Evolutionary conservation across 2,113 vertebrate species (phyloP), one percentile per base, ranked within the genome.

Genomic region (Conger conger): DNA sequence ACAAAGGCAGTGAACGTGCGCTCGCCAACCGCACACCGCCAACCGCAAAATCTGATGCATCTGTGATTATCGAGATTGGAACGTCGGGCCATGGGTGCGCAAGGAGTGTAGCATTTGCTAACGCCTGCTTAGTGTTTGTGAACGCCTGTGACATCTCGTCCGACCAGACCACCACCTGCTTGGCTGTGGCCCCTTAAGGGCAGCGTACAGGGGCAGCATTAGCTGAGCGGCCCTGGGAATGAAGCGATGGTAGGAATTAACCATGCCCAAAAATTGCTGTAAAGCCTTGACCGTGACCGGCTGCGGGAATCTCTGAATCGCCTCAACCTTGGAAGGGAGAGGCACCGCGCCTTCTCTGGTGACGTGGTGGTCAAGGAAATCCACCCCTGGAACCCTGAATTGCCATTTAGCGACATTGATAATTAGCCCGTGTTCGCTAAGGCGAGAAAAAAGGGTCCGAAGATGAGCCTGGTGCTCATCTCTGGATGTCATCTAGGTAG

Each of bases 231-330:
- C n/a, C n/a, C n/a, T n/a, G n/a, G n/a, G n/a, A n/a, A n/a, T n/a
- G n/a, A n/a, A n/a, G n/a, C 16, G 3, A 38, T 80, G 84, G 35
- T 80, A 85, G 40, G 80, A 85, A 36, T n/a, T 87, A 17, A 87
- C 81, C 81, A 83, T 87, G 20, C 50, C 82, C 3, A 84, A 33
- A 16, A 87, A 77, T 9, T 82, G 54, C 36, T 76, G 73, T n/a
- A 76, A 15, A 2, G 73, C 8, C 30, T 76, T 76, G n/a, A 76
- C n/a, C 9, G 30, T 33, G 57, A 40, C 17, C 18, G 81, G 36
- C 20, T n/a, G 57, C 17, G 23, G 57, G 20, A 82, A 63, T 0
- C 37, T 7, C 37, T 23, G 33, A 54, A 57, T 30, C 5, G 45
- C 33, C 30, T 11, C 33, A n/a, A 54, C 50, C 50, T 37, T 81